Evolutionary conservation across 2,888 invertebrate species (phyloP), one percentile per base, ranked within the genome.

Genomic region (Drosophila kanekoi): DNA sequence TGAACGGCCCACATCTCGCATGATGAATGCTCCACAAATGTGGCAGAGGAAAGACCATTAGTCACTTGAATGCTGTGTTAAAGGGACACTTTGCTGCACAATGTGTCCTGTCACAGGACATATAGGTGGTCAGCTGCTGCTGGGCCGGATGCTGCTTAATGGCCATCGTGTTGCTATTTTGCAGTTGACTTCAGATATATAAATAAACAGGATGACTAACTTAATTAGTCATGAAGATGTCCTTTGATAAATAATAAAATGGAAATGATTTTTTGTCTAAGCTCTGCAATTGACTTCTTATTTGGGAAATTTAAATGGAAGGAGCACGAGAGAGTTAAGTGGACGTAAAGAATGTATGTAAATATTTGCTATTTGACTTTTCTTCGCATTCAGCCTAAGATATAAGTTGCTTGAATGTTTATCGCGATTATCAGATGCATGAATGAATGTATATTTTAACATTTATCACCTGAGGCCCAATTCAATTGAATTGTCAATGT

Each of bases 1-100:
- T 73, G 77, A 63, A 58, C 40, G 66, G 64, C 16, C 65, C 47
- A 62, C 61, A 53, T 40, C 35, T 49, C 47, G 58, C 32, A 79
- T 84, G 81, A 87, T 87, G 75, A 70, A 82, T 84, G 72, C 68
- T 57, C 10, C 69, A 44, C 49, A 77, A 84, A 76, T 84, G 71
- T 65, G 59, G 62, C 54, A 63, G 70, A 40, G 47, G 64, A 48
- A 66, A 58, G 62, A 81, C 75, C 72, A 81, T 83, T 77, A 81
- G 64, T 87, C 77, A 87, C 72, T 43, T 54, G 48, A 53, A 62
- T 59, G 53, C 38, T 59, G 53, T 49, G 43, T 23, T 4, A 43
- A 64, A 49, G 40, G 32, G 35, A 65, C 49, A 45, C 16, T 10
- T 2, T 10, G 9, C 59, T 47, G 51, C 37, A 71, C 23, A 60